Evolutionary conservation across 2,797 vertebrate species (phyloP), one percentile per base, ranked within the genome.

Genomic region (Chiloscyllium punctatum): DNA sequence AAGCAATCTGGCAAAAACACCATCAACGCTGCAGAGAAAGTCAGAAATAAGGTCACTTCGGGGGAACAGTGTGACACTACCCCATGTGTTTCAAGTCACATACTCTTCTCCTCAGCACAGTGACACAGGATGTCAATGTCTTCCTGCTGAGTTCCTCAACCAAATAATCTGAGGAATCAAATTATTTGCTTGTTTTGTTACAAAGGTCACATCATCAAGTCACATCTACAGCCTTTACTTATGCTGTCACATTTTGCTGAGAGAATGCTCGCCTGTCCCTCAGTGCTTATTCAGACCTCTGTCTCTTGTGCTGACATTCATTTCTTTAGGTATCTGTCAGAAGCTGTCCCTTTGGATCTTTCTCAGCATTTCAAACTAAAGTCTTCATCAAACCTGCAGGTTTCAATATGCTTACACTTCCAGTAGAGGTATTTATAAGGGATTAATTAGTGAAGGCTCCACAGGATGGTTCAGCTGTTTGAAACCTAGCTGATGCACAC

Each of bases 151-250:
- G 18, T 18, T 21, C 18, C 3, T 42, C 66, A n/a, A 23, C 42
- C 68, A n/a, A 42, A 92, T 8, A 3, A 21, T 8, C 33, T 23
- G 33, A 68, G 21, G 62, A 68, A 68, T 68, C 21, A 92, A 68
- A 92, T 37, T 62, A 92, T 37, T 90, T 68, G 62, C 53, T 68
- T 92, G 33, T 92, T 66, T 92, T 92, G 90, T 66, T 92, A 21
- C 90, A 92, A 92, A 92, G 90, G 90, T 92, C 90, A 68, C 62
- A 68, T 92, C 62, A 92, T 23, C 33, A 62, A 62, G 33, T n/a
- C 48, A n/a, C 88, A 37, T 68, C 57, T n/a, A 25, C 16, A 68
- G 57, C 3, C 18, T 66, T 37, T 37, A n/a, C 7, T 57, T 91
- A 62, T n/a, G n/a, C 88, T 91, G 33, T 91, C 88, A 91, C 0